These are phyloP conservation scores for Metopia argyrocephala DNA, from an alignment of 2,888 invertebrate genomes.

Conservation along the genomic window DNA sequence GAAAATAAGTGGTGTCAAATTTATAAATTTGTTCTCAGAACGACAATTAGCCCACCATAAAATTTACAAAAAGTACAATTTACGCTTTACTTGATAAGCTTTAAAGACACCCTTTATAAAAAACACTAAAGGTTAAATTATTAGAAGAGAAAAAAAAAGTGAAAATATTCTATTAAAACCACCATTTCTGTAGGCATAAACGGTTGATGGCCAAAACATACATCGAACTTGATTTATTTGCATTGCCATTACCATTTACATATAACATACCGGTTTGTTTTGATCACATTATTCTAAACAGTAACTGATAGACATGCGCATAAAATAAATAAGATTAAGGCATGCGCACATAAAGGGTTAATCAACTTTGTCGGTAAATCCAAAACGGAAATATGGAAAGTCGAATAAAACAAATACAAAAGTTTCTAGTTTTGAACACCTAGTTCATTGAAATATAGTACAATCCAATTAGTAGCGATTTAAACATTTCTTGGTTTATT, in stretches of 20 bases:
- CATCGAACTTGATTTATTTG: conserved; percentile 48
- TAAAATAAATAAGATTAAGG: background rate
- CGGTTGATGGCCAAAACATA: background rate
- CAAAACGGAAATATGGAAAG: conserved; percentile 52
- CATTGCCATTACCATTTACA: conserved; percentile 44
- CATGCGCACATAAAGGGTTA: conserved; percentile 55
- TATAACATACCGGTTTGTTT: conserved; percentile 27
- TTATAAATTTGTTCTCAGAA: no score
- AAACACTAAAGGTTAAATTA: background rate
- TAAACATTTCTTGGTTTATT: conserved; percentile 58
- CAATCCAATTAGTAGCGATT: conserved; percentile 76
- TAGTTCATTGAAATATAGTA: conserved; percentile 70
- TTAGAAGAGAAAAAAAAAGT: background rate
- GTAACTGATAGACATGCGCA: conserved; percentile 36
- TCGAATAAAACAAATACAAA: conserved; percentile 26
- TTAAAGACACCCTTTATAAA: no score
- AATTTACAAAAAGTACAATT: no score
- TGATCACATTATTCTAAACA: conserved; percentile 53
- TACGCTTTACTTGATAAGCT: no score
- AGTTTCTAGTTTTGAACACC: conserved; percentile 62
- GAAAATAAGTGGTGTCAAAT: no score
- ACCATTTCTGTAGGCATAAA: background rate
- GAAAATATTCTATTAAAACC: background rate
- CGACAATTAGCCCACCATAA: no score
- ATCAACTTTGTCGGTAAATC: conserved; percentile 58